Conservation (phyloP, 2,113 vertebrate genomes). For the Ceyx margarethae region DNA sequence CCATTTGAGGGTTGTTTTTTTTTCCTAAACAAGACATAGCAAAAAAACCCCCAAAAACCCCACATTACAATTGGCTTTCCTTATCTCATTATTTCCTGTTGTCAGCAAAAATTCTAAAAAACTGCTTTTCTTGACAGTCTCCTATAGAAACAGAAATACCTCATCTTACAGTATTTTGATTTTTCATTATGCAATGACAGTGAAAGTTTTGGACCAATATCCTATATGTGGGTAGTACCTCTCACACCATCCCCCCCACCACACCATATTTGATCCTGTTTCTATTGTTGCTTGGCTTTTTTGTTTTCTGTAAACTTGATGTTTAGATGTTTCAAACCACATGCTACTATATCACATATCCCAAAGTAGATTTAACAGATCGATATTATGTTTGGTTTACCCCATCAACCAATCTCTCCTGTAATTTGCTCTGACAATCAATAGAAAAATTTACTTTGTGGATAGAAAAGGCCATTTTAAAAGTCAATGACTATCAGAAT, state of each 20-base stretch:
- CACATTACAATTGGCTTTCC: background rate
- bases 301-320: background rate
- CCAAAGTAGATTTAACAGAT: background rate
- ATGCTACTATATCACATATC: background rate
- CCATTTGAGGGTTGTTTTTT: background rate
- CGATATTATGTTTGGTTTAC: background rate
- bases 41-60: background rate
- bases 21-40: background rate
- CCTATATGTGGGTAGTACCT: background rate
- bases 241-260: background rate
- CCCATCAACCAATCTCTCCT: background rate
- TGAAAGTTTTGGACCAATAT: background rate
- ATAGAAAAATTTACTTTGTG: background rate
- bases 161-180: background rate
- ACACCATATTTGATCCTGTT: background rate
- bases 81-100: background rate
- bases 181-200: background rate
- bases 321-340: background rate
- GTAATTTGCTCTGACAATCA: background rate
- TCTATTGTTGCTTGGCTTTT: background rate
- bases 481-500: background rate
- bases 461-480: background rate
- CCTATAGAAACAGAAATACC: background rate
- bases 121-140: background rate
- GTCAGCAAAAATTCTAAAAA: background rate